Base-by-base conservation (phyloP, 2,888 invertebrate genomes). In the Drosophila acutilabella region DNA sequence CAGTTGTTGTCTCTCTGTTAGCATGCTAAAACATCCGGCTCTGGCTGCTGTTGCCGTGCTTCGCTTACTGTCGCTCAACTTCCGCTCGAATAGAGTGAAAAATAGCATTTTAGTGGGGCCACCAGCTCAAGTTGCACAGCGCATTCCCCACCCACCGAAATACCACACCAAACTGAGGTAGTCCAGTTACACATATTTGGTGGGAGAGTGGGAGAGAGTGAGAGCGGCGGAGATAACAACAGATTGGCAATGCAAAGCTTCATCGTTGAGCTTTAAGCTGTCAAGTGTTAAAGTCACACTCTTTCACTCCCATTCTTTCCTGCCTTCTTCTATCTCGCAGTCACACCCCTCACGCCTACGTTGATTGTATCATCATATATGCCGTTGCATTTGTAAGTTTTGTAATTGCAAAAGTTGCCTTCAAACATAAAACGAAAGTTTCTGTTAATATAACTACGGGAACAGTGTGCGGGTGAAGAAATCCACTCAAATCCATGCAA, bases 11-110 rank as follows among this genome's bases (percentile, higher is more conserved):
- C 73, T 76, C 64, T 68, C 78, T 68, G 76, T 81, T 78, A 70
- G 81, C 78, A 84, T 75, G 78, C 70, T 84, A 79, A 87, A 76
- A 84, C 78, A 83, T 83, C 87, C 87, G 84, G 61, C 57, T 70
- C 69, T 64, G 71, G 65, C 71, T 71, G 50, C 48, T 62, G 54
- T 54, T 65, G 64, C 62, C 58, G 56, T 58, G 73, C 64, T 52
- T 42, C 69, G 68, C 68, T 65, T 69, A 69, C 78, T 84, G 83
- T 87, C 83, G 80, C 81, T 80, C 83, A 82, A 70, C 82, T 74
- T 83, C 86, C 82, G 82, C 82, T 87, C 73, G 83, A 87, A 84
- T 81, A 73, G 80, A 84, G 87, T 84, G 81, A 87, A 84, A 84
- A 84, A 84, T 84, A 76, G 84, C 84, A 73, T 83, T 83, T 84